A percentile compares a stretch with the other conserved stretches of the same genome.
Conservation (phyloP, 2,113 vertebrate species). For the Oreamnos americanus region DNA sequence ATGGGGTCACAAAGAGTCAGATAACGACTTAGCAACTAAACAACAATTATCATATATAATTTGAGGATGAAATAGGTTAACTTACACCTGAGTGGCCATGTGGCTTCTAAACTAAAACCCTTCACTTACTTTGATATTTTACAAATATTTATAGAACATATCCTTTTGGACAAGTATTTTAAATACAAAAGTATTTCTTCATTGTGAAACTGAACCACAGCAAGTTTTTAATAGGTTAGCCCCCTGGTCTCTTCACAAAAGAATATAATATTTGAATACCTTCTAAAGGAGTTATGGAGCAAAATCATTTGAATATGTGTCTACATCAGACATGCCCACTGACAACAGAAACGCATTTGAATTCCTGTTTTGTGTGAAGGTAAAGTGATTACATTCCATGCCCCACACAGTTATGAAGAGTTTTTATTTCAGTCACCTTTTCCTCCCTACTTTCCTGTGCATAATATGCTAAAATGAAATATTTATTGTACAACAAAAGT, state of each 20-base stretch:
- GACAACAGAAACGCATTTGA: neutral
- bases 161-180: neutral
- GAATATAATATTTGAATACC: neutral
- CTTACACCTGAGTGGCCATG: neutral
- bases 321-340: neutral
- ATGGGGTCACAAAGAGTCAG: neutral
- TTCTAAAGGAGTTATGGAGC: neutral
- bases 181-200: neutral
- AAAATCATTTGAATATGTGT: neutral
- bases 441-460: neutral
- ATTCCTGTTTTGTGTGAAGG: neutral
- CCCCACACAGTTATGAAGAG: neutral
- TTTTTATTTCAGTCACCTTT: conserved; percentile 14
- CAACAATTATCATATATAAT: neutral
- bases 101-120: neutral
- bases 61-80: neutral
- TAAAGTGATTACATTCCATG: neutral
- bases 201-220: neutral
- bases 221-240: neutral
- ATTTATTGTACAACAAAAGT: conserved; percentile 1
- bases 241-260: neutral
- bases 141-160: neutral
- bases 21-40: neutral
- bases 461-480: conserved; percentile 41
- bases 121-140: neutral